Base-by-base conservation (phyloP, 2,888 invertebrate species). In the Micoletzkya japonica region DNA sequence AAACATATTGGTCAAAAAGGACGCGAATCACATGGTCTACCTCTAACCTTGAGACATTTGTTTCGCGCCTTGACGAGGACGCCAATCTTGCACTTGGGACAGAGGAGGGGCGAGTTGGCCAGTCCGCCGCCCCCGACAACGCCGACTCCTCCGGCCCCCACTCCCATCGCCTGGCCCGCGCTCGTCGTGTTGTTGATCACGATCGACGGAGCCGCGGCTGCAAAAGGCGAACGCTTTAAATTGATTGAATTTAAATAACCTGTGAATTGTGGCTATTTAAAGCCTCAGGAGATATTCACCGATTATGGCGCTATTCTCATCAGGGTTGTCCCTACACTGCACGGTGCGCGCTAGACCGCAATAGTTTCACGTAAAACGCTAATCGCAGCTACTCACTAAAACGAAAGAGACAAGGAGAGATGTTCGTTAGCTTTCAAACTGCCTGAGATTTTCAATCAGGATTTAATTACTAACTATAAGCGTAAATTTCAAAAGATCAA, bases 31-130 rank as follows among this genome's bases (percentile, higher is more conserved):
- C 20, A 14, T 44, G 10, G 10, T 44, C 44, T 44, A n/a, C 7
- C 24, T 36, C 49, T 50, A 24, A 66, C 64, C 54, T 66, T 66
- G 54, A 66, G 52, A 10, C 52, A 52, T 37, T 26, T 36, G 30
- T 52, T 66, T 36, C 54, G 39, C 28, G 28, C 30, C 54, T 54
- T 52, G 37, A 66, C 37, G 26, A 66, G 26, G 39, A 66, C 28
- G 26, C 54, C 64, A 20, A 54, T 34, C 14, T 66, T 34, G 37
- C 64, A 66, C 28, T 52, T 54, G 20, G 64, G 54, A 37, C 64
- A 66, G 10, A 54, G 36, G 2, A 66, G 54, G 37, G 64, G 64
- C 52, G 64, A 66, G 4, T 4, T 17, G 7, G 20, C 10, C 24
- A 37, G 20, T 4, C 64, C 64, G 30, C 26, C 64, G 52, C 10